Evolutionary conservation across 2,888 invertebrate genomes (phyloP).

Genomic region (Rotaria sp.): DNA sequence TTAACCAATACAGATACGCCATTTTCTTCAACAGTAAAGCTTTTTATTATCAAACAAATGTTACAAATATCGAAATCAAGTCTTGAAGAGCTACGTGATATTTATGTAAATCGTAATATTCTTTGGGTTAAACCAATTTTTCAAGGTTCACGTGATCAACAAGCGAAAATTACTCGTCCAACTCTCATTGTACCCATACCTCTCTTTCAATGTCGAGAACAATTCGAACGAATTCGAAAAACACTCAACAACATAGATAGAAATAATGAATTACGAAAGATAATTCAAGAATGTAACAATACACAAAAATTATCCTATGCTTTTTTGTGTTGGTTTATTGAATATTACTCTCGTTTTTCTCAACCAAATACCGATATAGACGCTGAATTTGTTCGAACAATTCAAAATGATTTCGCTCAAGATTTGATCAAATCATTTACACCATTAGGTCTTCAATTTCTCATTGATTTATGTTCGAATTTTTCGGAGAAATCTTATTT

Average conservation of each 20-base stretch:
- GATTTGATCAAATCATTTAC: neutral
- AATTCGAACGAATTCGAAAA: neutral
- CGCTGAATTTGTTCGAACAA: neutral
- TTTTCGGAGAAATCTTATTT: neutral
- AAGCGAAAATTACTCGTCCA: neutral
- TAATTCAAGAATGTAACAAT: neutral
- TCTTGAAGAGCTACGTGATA: neutral
- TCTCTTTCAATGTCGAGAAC: neutral
- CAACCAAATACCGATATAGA: neutral
- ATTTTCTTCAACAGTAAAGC: neutral
- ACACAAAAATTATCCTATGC: neutral
- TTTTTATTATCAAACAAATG: conserved; percentile 2
- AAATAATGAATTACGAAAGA: neutral
- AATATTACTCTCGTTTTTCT: neutral
- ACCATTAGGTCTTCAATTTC: neutral
- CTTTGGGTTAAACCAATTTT: neutral
- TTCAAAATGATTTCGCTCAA: neutral
- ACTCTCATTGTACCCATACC: neutral
- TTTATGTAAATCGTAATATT: neutral
- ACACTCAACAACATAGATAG: neutral
- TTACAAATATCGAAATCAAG: neutral
- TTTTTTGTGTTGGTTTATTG: neutral
- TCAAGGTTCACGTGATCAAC: neutral
- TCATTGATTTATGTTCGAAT: neutral
- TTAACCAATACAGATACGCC: neutral